phyloP scores from a whole-genome alignment of 2,797 vertebrate genomes.

The Pithecia hirsuta region DNA sequence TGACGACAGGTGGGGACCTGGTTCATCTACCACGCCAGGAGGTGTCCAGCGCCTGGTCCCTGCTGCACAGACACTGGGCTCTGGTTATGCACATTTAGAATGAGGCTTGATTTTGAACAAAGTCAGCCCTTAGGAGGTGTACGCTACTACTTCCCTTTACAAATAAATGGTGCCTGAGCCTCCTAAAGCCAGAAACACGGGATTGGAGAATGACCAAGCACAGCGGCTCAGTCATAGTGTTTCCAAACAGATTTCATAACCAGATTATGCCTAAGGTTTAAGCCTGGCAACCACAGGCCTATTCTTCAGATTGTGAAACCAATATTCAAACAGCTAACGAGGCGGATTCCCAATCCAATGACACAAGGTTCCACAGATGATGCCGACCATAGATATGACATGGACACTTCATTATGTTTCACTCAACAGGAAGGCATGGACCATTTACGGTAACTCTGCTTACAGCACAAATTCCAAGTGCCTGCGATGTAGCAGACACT shows the following conservation, averaged over 20 bases:
- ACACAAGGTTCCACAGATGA: constrained; percentile 68
- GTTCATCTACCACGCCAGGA: not conserved
- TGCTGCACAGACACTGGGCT: not conserved
- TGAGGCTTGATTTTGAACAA: not conserved
- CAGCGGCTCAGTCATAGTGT: constrained; percentile 2
- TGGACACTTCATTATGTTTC: constrained; percentile 6
- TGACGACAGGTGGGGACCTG: not conserved
- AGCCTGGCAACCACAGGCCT: constrained; percentile 67
- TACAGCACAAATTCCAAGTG: not conserved
- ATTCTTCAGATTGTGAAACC: constrained; percentile 76
- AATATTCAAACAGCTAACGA: constrained; percentile 73
- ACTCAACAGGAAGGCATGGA: not conserved
- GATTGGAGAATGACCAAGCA: not conserved
- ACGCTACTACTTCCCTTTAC: not conserved
- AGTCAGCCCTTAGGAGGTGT: not conserved
- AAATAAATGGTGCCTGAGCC: not conserved
- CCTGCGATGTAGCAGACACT: not conserved
- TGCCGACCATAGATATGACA: constrained; percentile 23
- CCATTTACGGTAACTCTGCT: not conserved
- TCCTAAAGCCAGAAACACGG: not conserved
- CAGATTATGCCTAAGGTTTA: constrained; percentile 47
- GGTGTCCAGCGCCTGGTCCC: not conserved
- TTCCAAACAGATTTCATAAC: constrained; percentile 59
- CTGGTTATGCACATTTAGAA: not conserved
- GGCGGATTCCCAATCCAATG: constrained; percentile 51